These are phyloP conservation scores for Reinhardtius hippoglossoides DNA, from an alignment of 2,113 vertebrate species.

Conservation along the genomic window DNA sequence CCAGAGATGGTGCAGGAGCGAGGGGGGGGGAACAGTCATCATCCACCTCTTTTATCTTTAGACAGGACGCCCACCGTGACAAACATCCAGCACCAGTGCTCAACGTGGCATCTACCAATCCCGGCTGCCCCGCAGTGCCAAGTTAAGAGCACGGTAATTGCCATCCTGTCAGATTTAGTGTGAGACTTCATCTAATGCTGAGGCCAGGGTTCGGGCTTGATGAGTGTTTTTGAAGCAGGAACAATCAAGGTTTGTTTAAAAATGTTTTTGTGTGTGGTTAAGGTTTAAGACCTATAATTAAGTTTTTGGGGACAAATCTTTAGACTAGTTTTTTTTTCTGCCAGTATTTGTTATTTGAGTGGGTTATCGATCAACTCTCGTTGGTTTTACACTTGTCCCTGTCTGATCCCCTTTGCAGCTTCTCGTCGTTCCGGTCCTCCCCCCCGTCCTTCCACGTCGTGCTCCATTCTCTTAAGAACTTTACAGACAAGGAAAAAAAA, in stretches of 20 bases:
- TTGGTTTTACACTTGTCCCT: slow-evolving; percentile 41
- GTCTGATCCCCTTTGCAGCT: slow-evolving; percentile 39
- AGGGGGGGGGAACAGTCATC: slow-evolving; percentile 28
- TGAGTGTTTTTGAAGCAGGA: slow-evolving; percentile 62
- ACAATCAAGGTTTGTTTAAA: slow-evolving; percentile 73
- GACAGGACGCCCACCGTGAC: slow-evolving; percentile 56
- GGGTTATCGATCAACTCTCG: slow-evolving; percentile 64
- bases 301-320: slow-evolving; percentile 61
- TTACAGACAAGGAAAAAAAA: slow-evolving; percentile 35
- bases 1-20: slow-evolving; percentile 18
- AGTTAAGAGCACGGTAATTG: slow-evolving; percentile 75
- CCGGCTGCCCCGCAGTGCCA: slow-evolving; percentile 61
- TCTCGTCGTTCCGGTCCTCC: slow-evolving; percentile 2
- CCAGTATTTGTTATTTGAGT: slow-evolving; percentile 47
- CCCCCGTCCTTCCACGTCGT: slow-evolving; percentile 26
- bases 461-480: slow-evolving; percentile 32
- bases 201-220: slow-evolving; percentile 49
- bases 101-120: slow-evolving; percentile 68
- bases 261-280: slow-evolving; percentile 52
- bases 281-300: slow-evolving; percentile 69
- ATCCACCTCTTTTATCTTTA: slow-evolving; percentile 52
- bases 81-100: slow-evolving; percentile 57
- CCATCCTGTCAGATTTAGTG: slow-evolving; percentile 73
- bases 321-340: slow-evolving; percentile 40
- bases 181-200: slow-evolving; percentile 65